Base-by-base conservation (phyloP, 1,140 invertebrate species). In the Lethrus apterus region DNA sequence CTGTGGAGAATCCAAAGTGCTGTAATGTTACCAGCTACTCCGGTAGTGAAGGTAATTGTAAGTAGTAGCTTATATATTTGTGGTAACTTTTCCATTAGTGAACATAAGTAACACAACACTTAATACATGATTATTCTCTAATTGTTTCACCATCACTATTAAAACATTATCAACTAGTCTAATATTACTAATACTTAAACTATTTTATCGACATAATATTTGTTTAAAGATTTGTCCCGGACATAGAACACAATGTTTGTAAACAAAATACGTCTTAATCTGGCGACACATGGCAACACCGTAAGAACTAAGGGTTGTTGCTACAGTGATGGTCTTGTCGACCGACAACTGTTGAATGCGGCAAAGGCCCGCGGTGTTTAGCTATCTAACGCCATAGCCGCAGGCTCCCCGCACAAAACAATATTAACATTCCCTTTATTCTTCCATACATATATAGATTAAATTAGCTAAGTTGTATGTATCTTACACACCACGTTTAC, bases 1-100 rank as follows among this genome's bases (percentile, higher is more conserved):
- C 70, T 70, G 49, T 72, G 72, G 4, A 82, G 65, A 46, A 80
- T 78, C 24, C 69, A 65, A n/a, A 83, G 58, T 3, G 80, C 78
- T 1, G 73, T 68, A 9, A 75, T 48, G 52, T 82, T 82, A 2
- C 77, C 79, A 5, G 73, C 51, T 11, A 77, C 72, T 9, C 80
- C 80, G 2, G 73, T 64, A 3, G 75, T 46, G 49, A 80, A 83
- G 23, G 71, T 69, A 4, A 72, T 44, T 0, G 74, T 77, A 18
- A 79, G 62, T 0, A 77, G 51, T 2, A 69, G 49, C 55, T 77
- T 41, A 41, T 13, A 47, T 20, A 35, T 49, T 49, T 21, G 44
- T 33, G 32, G 14, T 15, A 26, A 31, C 11, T 31, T 48, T 41
- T 24, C 29, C 26, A 43, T 43, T 18, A 3, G 19, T 23, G 17